A percentile compares a stretch with the other conserved stretches of the same genome.
These are phyloP conservation scores for Oscheius sp. DNA, from an alignment of 2,888 invertebrate species.

Conservation along the genomic window DNA sequence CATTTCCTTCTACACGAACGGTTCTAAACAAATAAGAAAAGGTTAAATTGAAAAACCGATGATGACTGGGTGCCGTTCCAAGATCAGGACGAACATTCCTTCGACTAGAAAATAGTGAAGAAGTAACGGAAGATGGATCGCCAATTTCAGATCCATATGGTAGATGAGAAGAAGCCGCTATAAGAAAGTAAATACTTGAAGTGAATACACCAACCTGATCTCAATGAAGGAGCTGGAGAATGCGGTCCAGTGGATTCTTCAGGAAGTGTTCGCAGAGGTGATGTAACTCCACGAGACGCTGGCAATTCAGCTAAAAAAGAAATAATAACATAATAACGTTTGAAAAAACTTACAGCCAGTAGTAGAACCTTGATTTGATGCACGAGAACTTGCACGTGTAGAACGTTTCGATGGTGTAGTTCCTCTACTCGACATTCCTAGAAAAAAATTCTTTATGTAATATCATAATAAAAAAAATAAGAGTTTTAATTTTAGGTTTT, in stretches of 20 bases:
- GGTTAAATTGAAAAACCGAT: conserved; percentile 28
- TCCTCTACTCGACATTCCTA: conserved; percentile 18
- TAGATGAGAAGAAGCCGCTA: conserved; percentile 42
- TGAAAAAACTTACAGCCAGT: neutral
- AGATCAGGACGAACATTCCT: conserved; percentile 58
- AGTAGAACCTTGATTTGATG: neutral
- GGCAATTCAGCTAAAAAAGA: conserved; percentile 12
- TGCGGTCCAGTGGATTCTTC: conserved; percentile 19
- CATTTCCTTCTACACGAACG: conserved; percentile 41
- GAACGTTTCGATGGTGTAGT: conserved; percentile 19
- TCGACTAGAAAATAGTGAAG: conserved; percentile 38
- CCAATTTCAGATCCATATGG: conserved; percentile 62
- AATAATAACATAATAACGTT: neutral
- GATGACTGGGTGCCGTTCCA: conserved; percentile 53
- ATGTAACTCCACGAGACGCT: neutral
- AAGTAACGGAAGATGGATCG: conserved; percentile 45
- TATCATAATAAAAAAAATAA: neutral
- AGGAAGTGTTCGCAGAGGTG: conserved; percentile 19
- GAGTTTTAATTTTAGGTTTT: neutral
- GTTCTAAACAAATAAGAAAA: conserved; percentile 29
- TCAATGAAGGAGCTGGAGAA: conserved; percentile 17
- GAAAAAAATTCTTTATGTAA: neutral
- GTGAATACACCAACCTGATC: neutral
- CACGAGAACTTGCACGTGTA: conserved; percentile 16
- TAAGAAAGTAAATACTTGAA: neutral